Evolutionary conservation across 64 coral and sea anemone species (phyloP).

Genomic region (Stichodactyla mertensii): DNA sequence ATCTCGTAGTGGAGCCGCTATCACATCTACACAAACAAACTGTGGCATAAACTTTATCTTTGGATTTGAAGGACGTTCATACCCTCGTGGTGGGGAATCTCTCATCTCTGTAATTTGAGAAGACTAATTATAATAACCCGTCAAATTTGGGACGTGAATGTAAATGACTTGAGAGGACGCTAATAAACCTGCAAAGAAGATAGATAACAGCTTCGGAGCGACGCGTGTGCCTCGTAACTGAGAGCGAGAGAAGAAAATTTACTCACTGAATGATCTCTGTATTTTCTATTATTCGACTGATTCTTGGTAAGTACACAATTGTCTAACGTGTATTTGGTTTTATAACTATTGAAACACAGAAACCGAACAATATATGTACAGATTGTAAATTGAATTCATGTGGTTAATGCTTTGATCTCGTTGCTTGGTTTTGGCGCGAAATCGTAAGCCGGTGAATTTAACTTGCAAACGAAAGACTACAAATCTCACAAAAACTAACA

Average conservation of each 20-base stretch:
- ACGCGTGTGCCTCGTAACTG: neutral
- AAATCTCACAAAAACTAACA: neutral
- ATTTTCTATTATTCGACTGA: neutral
- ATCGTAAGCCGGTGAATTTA: too few relatives aligned
- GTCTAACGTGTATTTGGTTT: neutral
- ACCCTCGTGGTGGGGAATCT: neutral
- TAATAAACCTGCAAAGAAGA: constrained; percentile 1
- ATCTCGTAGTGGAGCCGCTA: neutral
- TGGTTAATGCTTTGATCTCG: neutral
- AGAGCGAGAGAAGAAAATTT: neutral
- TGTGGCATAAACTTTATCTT: neutral
- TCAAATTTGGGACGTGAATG: neutral
- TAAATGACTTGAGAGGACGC: neutral
- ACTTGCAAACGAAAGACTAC: neutral
- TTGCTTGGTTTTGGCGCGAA: neutral
- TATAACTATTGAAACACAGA: neutral
- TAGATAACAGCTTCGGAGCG: neutral
- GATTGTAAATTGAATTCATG: neutral
- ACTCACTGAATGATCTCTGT: neutral
- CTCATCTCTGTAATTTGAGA: neutral
- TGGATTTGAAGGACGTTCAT: neutral
- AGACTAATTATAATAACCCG: neutral
- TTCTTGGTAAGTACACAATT: neutral
- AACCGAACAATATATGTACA: neutral
- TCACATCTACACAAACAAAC: neutral